Conservation (phyloP, 2,888 invertebrate species). For the Drosophila nigritarsus region DNA sequence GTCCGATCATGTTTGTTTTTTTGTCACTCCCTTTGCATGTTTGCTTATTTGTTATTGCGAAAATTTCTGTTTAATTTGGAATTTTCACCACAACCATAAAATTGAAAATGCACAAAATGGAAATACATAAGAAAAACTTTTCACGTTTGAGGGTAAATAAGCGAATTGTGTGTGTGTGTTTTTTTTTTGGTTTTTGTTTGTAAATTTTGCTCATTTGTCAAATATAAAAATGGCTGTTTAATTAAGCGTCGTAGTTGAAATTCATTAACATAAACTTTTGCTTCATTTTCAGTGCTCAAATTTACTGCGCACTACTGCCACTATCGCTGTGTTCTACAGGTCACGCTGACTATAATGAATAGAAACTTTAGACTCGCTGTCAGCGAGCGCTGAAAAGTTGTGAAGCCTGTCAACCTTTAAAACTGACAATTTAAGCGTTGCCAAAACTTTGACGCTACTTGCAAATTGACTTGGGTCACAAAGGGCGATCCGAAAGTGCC, state of each 20-base stretch:
- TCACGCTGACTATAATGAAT: conserved; percentile 57
- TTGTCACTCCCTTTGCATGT: conserved; percentile 34
- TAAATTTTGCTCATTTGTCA: conserved; percentile 13
- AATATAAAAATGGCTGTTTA: conserved; percentile 33
- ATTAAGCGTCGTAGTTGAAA: conserved; percentile 36
- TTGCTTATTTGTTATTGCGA: conserved; percentile 51
- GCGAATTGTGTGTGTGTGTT: conserved; percentile 25
- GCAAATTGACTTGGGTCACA: conserved; percentile 60
- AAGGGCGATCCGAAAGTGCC: conserved; percentile 55
- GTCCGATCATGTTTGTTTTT: conserved; percentile 28
- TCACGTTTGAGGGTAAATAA: conserved; percentile 43
- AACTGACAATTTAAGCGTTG: conserved; percentile 64
- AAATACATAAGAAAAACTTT: conserved; percentile 2
- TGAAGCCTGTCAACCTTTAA: conserved; percentile 31
- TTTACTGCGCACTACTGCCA: conserved; percentile 12
- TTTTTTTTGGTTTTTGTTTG: conserved; percentile 1
- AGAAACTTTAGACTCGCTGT: conserved; percentile 51
- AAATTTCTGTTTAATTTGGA: conserved; percentile 74
- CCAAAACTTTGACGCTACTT: conserved; percentile 36
- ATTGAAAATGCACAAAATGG: conserved; percentile 4
- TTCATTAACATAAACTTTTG: conserved; percentile 63
- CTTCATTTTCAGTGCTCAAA: conserved; percentile 26
- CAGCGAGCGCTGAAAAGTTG: not conserved
- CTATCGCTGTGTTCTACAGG: conserved; percentile 7
- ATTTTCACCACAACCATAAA: conserved; percentile 42